These are phyloP conservation scores for Haliclona indistincta DNA, from an alignment of 37 sponge, comb jelly and placozoan species.

Conservation along the genomic window DNA sequence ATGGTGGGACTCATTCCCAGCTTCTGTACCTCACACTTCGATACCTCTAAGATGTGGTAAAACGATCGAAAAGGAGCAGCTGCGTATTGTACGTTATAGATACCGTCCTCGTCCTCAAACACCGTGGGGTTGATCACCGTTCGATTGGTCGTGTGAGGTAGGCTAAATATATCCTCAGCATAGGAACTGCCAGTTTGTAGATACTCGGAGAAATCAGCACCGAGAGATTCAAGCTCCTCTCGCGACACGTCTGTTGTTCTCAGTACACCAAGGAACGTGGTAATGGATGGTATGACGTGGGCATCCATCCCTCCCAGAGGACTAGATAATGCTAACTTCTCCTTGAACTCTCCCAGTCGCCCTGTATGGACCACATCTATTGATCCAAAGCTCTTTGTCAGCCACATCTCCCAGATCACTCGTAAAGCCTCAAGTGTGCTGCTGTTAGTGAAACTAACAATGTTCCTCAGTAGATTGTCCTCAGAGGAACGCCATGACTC, in stretches of 20 bases:
- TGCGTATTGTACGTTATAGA: constrained; percentile 15
- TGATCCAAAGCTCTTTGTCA: not conserved
- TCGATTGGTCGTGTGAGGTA: not conserved
- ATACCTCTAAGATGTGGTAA: constrained; percentile 16
- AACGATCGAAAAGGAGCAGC: constrained; percentile 7
- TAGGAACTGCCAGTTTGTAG: not conserved
- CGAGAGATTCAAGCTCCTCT: not conserved
- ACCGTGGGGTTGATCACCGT: constrained; percentile 16
- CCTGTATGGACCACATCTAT: too few relatives aligned
- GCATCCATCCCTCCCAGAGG: too few relatives aligned
- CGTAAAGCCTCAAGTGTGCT: not conserved
- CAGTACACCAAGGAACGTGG: too few relatives aligned
- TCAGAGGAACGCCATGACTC: constrained; percentile 14
- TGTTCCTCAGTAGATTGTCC: not conserved
- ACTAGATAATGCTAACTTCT: too few relatives aligned
- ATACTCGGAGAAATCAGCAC: not conserved
- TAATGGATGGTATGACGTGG: too few relatives aligned
- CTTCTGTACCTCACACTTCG: not conserved
- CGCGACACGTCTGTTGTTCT: too few relatives aligned
- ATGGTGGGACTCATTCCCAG: not conserved
- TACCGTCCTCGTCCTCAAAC: constrained; percentile 29
- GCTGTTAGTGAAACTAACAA: constrained; percentile 16
- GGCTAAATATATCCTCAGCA: constrained; percentile 17
- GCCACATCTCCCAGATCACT: constrained; percentile 42
- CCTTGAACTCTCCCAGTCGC: too few relatives aligned